Conservation (phyloP, 2,113 vertebrate genomes). For the Vanacampus margaritifer region DNA sequence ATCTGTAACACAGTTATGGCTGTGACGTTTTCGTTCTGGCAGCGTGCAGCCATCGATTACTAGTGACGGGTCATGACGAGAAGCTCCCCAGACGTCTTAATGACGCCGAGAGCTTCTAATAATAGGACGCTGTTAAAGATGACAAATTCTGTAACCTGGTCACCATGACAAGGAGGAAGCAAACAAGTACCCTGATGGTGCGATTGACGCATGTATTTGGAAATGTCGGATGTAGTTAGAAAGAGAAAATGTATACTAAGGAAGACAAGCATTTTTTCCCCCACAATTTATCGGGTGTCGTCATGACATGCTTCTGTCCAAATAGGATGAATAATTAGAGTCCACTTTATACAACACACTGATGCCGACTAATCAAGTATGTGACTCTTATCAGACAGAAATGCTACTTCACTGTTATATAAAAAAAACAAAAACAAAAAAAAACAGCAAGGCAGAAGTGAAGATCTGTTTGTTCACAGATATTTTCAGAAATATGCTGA, state of each 20-base stretch:
- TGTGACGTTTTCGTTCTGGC: conserved; percentile 55
- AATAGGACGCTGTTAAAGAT: conserved; percentile 57
- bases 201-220: neutral
- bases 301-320: too few relatives aligned
- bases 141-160: conserved; percentile 51
- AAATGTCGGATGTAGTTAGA: neutral
- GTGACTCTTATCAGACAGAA: neutral
- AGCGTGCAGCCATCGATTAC: conserved; percentile 48
- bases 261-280: neutral
- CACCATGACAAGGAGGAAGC: conserved; percentile 37
- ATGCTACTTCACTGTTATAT: neutral
- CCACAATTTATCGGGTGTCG: too few relatives aligned
- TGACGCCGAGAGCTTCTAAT: conserved; percentile 60
- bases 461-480: neutral
- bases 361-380: too few relatives aligned
- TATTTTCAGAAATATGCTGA: too few relatives aligned
- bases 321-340: too few relatives aligned
- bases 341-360: too few relatives aligned
- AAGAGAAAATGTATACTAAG: neutral
- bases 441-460: neutral
- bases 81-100: conserved; percentile 54
- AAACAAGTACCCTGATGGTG: neutral
- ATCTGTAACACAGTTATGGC: conserved; percentile 68
- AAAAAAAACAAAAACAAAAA: too few relatives aligned
- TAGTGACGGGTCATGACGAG: conserved; percentile 50